Base-by-base conservation (phyloP, 2,113 vertebrate species). In the Epinephelus cyanopodus region DNA sequence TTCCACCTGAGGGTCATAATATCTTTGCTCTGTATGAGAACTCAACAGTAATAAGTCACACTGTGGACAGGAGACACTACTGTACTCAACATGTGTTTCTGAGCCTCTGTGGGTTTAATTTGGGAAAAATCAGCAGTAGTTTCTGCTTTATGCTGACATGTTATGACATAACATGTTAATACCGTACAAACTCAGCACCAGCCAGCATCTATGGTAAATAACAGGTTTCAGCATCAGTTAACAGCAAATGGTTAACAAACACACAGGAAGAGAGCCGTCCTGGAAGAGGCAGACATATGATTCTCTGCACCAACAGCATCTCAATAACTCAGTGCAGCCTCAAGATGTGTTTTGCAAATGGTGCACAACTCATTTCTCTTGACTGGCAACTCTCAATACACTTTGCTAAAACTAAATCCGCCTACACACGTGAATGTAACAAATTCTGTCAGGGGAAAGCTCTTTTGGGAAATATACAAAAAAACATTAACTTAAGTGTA, bases 391-490 rank as follows among this genome's bases (percentile, higher is more conserved):
- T 64, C 33, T 53, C 3, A 56, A 18, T 33, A 48, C 10, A 19
- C 12, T 45, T 66, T 50, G 42, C 33, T 23, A 17, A 14, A 19
- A 21, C 42, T 66, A 27, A 39, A 60, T 67, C 12, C 3, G 1
- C 62, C 62, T 54, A 56, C 77, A 69, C 76, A 47, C 18, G 12
- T 54, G 48, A 79, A 71, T 45, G 18, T 23, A 64, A 42, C 3
- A 17, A 17, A 74, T 10, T 52, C 3, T 53, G 45, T 33, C 3
- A 52, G 17, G 18, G 7, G 5, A 48, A 33, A 47, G 14, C 27
- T 37, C 14, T 18, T 19, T 23, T 57, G 39, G 63, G 62, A 66
- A 52, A 63, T 9, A n/a, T 9, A n/a, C 33, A 14, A 50, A 50
- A 58, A 17, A 56, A 17, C n/a, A 33, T n/a, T 3, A 39, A 7